Base-by-base conservation (phyloP, 2,888 invertebrate genomes). In the Caenorhabditis virilis region DNA sequence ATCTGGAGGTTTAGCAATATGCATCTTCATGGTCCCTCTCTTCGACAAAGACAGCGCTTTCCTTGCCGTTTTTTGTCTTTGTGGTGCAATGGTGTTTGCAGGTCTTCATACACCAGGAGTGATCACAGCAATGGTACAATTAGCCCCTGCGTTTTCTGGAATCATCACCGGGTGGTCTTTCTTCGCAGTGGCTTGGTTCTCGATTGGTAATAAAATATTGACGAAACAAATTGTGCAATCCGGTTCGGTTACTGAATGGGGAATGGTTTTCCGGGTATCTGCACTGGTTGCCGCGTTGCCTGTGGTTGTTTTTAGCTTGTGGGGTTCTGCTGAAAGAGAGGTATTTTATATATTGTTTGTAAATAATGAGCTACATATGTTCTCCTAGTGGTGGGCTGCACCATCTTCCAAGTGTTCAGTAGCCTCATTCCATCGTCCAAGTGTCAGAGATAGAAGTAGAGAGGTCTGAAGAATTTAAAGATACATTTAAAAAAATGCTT, bases 121-220 rank as follows among this genome's bases (percentile, higher is more conserved):
- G 7, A 76, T 76, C 41, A 80, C 80, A 2, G 77, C 80, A 7
- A 72, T 80, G 43, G 76, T 80, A 2, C 80, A 80, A 56, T 55
- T 80, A 25, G 80, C 80, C 7, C 80, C 80, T 2, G 77, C 80
- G 7, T 77, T 78, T 56, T 80, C 80, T 6, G 80, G 80, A 39
- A 72, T 79, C n/a, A 74, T 80, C 39, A 80, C 80, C 2, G 79
- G 79, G 30, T 74, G 75, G 72, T 69, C 74, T 11, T 78, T 75
- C 52, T 77, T 78, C 33, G 69, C 70, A 2, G 74, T 74, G 1
- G 74, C 71, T 16, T 74, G 74, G 74, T 80, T 79, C 54, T 71
- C 74, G 15, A 80, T 80, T 16, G 76, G 71, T 26, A 80, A 80
- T 61, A 80, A 80, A 49, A 74, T 80, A 41, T 63, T 80, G 16